Conservation (phyloP, 1,140 invertebrate species). For the Lethrus apterus region DNA sequence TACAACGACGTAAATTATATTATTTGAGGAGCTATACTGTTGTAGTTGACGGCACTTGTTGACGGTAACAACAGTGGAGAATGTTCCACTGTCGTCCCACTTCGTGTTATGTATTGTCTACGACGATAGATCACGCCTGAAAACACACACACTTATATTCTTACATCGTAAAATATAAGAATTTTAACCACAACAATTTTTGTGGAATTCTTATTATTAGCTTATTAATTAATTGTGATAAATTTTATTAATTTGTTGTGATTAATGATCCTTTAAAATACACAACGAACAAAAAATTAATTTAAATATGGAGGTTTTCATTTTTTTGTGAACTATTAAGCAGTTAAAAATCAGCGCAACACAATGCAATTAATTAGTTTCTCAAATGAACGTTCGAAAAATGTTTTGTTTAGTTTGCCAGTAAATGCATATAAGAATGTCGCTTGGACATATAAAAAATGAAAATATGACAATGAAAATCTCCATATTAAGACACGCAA, state of each 20-base stretch:
- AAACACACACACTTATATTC: conserved; percentile 1
- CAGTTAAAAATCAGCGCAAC: not conserved
- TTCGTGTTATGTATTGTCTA: conserved; percentile 2
- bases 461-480: not conserved
- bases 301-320: conserved; percentile 7
- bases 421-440: conserved; percentile 13
- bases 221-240: not conserved
- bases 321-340: not conserved
- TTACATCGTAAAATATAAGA: not conserved
- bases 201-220: not conserved
- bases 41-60: conserved; percentile 16
- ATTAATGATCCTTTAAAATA: not conserved
- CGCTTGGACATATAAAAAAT: conserved; percentile 2
- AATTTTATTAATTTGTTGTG: not conserved
- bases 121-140: conserved; percentile 18
- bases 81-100: conserved; percentile 6
- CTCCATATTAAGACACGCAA: not conserved
- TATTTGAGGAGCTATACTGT: conserved; percentile 18
- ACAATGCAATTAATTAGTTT: not conserved
- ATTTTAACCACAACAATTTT: not conserved
- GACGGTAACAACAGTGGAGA: conserved; percentile 15
- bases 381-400: not conserved
- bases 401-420: not conserved
- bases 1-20: too few species aligned
- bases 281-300: not conserved